Evolutionary conservation across 2,113 vertebrate genomes (phyloP).

Genomic region (Barnardius zonarius): DNA sequence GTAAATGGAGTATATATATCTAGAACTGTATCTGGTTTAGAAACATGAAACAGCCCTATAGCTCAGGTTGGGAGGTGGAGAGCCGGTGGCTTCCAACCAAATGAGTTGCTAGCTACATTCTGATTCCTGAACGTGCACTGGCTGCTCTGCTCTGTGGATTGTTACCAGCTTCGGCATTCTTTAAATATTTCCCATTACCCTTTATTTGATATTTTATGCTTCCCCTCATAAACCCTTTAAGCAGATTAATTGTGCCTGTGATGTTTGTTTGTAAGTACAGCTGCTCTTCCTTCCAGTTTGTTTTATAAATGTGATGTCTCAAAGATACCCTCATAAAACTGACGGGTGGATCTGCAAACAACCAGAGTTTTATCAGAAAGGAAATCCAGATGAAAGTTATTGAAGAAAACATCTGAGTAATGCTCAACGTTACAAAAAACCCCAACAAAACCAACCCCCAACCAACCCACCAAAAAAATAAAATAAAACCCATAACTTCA

Average conservation of each 20-base stretch:
- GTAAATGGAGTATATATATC: conserved; percentile 46
- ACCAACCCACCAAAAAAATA: background rate
- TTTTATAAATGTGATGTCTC: conserved; percentile 75
- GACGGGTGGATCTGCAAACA: conserved; percentile 71
- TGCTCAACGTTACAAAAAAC: background rate
- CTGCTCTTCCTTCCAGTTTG: conserved; percentile 78
- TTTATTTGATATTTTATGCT: conserved; percentile 88
- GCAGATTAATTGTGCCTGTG: conserved; percentile 79
- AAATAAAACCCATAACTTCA: background rate
- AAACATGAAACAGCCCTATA: conserved; percentile 72
- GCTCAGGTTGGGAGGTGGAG: conserved; percentile 73
- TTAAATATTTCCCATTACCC: conserved; percentile 82
- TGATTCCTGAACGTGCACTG: conserved; percentile 67
- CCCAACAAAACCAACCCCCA: background rate
- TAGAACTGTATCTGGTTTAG: conserved; percentile 49
- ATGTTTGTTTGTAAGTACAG: conserved; percentile 82
- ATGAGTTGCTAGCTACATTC: conserved; percentile 64
- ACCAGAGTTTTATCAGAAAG: conserved; percentile 67
- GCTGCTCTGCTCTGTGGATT: conserved; percentile 67
- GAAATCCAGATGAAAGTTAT: conserved; percentile 68
- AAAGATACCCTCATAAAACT: conserved; percentile 73
- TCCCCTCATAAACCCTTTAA: conserved; percentile 83
- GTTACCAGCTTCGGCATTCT: conserved; percentile 74
- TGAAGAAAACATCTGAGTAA: conserved; percentile 43
- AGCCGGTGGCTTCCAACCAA: conserved; percentile 67